Evolutionary conservation across 2,888 invertebrate genomes (phyloP), one percentile per base, ranked within the genome.

Genomic region (Cylloceria caligata): DNA sequence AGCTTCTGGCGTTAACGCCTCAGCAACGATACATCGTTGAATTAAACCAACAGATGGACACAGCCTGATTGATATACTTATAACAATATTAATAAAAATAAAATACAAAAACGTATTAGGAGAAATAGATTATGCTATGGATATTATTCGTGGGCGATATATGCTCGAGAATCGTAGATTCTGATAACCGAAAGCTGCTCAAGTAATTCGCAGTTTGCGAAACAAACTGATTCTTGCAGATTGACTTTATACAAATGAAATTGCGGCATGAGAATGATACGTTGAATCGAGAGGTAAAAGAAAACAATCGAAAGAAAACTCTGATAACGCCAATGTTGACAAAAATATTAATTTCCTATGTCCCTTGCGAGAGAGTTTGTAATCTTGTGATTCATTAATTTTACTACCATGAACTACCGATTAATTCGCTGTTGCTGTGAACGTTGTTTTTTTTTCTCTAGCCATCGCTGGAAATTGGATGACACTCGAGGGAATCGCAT

Each of bases 401-500:
- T 68, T 27, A 13, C 42, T 57, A 42, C 39, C n/a, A 39, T 42
- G 16, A 27, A 57, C 27, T 11, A 45, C 57, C 19, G 39, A 57
- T 45, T 42, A 55, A 13, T 60, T 57, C n/a, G 27, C 13, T 57
- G 19, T 19, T 39, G 24, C 65, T 57, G 39, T 65, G 45, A 77
- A 67, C 39, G 39, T 64, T 68, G 42, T 81, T 52, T 71, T 30
- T 60, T 68, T 52, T 83, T 85, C 84, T n/a, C n/a, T n/a, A 90
- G 69, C 85, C 86, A 36, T 90, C 90, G 85, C 89, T 91, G 16
- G 90, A 91, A 64, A 91, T 89, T 5, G 89, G 89, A 81, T 93
- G 93, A 84, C 92, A 92, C 86, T 95, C 95, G 74, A 95, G 90
- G 1, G 94, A 94, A 88, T 95, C 95, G 88, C 94, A 94, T 84